A percentile compares a stretch with the other conserved stretches of the same genome.
Conservation (phyloP, 2,888 invertebrate species). For the Caenorhabditis becei region DNA sequence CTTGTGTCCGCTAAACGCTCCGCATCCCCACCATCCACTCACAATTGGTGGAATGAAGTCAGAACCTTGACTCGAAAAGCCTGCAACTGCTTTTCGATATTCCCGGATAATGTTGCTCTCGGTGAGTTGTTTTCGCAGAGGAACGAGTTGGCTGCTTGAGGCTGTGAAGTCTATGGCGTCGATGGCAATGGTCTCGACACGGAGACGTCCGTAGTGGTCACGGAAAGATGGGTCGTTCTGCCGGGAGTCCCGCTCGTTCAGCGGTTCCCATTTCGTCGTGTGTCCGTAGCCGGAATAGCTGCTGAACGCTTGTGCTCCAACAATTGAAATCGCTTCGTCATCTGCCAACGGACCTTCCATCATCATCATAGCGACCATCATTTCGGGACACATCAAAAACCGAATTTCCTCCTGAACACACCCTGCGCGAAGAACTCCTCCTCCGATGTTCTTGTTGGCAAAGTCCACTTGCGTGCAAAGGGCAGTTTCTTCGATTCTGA, state of each 20-base stretch:
- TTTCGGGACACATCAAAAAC: constrained; percentile 95
- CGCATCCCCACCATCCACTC: constrained; percentile 92
- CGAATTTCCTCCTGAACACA: constrained; percentile 95
- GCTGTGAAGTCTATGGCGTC: constrained; percentile 89
- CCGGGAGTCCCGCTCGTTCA: too few relatives aligned
- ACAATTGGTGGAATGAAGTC: constrained; percentile 85
- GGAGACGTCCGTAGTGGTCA: constrained; percentile 82
- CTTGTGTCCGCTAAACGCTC: constrained; percentile 74
- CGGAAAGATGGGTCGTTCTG: constrained; percentile 2
- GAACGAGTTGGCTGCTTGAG: constrained; percentile 79
- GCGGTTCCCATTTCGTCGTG: too few relatives aligned
- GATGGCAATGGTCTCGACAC: constrained; percentile 88
- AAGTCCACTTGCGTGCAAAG: constrained; percentile 89
- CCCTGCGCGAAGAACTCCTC: constrained; percentile 92
- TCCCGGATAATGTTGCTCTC: constrained; percentile 85
- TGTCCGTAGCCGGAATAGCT: constrained; percentile 60
- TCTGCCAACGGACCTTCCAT: constrained; percentile 90
- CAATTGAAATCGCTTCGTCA: constrained; percentile 90
- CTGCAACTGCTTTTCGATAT: constrained; percentile 87
- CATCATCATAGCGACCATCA: constrained; percentile 90
- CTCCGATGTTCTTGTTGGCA: constrained; percentile 93
- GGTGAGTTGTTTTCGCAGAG: constrained; percentile 83
- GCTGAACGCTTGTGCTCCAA: constrained; percentile 87
- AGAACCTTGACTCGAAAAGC: constrained; percentile 64
- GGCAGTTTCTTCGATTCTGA: constrained; percentile 65